These are phyloP conservation scores for Pocillopora meandrina DNA, from an alignment of 92 coral and sea anemone species.

Conservation along the genomic window DNA sequence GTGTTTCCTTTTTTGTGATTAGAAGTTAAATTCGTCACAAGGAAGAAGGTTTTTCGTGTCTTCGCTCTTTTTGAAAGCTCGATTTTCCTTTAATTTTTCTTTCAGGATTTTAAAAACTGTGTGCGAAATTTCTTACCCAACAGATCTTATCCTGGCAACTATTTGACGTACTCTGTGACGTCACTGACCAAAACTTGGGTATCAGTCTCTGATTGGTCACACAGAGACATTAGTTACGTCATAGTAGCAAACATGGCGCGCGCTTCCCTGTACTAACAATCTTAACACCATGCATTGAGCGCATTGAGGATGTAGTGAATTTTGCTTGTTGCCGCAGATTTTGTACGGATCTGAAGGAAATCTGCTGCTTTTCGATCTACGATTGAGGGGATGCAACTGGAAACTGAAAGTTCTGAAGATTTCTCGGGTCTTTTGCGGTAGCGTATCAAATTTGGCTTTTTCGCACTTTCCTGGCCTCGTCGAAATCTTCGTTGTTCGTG, in stretches of 20 bases:
- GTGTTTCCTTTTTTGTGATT: background rate
- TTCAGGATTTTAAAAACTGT: background rate
- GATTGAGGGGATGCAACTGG: constrained; percentile 16
- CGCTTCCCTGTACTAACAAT: constrained; percentile 31
- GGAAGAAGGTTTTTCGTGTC: background rate
- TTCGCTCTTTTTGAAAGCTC: background rate
- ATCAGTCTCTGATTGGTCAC: constrained; percentile 75
- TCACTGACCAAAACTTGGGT: constrained; percentile 20
- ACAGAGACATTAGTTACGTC: constrained; percentile 66
- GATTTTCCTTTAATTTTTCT: background rate
- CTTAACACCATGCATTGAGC: constrained; percentile 32
- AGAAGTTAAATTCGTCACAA: background rate
- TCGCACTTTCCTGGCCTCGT: constrained; percentile 30
- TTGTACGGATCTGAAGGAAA: constrained; percentile 29
- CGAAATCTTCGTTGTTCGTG: constrained; percentile 18
- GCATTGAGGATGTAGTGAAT: constrained; percentile 27
- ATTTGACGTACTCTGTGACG: constrained; percentile 27
- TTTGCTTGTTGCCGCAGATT: constrained; percentile 15
- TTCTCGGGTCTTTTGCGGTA: background rate
- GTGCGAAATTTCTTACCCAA: constrained; percentile 20
- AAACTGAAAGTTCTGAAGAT: background rate
- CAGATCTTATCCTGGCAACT: constrained; percentile 33
- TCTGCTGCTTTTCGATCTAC: constrained; percentile 1
- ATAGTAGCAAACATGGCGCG: constrained; percentile 89
- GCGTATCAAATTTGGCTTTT: background rate